These are phyloP conservation scores for Eulemur albifrons DNA, from an alignment of 2,797 vertebrate genomes.

Conservation along the genomic window DNA sequence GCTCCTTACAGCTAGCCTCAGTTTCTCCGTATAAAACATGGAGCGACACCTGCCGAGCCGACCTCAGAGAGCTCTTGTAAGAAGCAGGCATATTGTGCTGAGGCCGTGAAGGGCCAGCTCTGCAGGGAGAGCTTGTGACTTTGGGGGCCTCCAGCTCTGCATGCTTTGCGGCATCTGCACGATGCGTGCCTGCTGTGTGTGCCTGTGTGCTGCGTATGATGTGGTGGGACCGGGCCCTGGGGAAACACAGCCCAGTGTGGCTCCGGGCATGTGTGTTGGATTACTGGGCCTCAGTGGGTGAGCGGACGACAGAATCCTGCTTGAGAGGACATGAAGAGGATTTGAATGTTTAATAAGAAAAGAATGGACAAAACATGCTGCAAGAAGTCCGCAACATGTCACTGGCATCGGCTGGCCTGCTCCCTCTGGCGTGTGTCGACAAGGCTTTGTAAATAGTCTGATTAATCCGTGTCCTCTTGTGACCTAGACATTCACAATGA, in stretches of 20 bases:
- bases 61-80: not conserved
- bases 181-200: not conserved
- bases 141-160: not conserved
- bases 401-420: slow-evolving; percentile 30
- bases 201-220: not conserved
- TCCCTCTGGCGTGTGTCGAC: slow-evolving; percentile 62
- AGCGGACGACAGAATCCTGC: slow-evolving; percentile 44
- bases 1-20: not conserved
- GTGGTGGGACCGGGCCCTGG: slow-evolving; percentile 8
- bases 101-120: not conserved
- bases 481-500: slow-evolving; percentile 37
- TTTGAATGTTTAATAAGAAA: slow-evolving; percentile 76
- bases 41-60: not conserved
- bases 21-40: not conserved
- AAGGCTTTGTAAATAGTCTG: slow-evolving; percentile 64
- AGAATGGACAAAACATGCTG: slow-evolving; percentile 22
- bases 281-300: slow-evolving; percentile 60
- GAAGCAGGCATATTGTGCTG: not conserved
- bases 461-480: slow-evolving; percentile 45
- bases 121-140: not conserved
- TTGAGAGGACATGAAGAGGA: slow-evolving; percentile 44
- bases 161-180: not conserved
- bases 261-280: slow-evolving; percentile 66
- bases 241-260: slow-evolving; percentile 15
- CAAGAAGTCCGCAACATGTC: slow-evolving; percentile 59